Percentiles rank a stretch among this genome's conserved stretches.
These are phyloP conservation scores for Varecia variegata DNA, from an alignment of 2,797 vertebrate species.

Conservation along the genomic window DNA sequence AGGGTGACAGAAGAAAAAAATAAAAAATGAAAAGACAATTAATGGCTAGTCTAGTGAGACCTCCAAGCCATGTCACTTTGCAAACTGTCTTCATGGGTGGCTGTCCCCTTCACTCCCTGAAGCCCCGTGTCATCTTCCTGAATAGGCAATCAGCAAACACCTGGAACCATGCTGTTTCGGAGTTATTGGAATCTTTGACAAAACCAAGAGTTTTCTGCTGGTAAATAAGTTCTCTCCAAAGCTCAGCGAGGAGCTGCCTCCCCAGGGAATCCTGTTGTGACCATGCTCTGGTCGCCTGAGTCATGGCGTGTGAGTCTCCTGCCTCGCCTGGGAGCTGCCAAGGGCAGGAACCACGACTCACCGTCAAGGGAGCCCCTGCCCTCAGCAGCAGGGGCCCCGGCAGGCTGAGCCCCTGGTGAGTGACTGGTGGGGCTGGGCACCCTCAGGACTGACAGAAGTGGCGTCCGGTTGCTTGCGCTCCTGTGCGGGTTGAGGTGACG, in stretches of 20 bases:
- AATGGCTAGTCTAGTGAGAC: neutral
- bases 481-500: neutral
- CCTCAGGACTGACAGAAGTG: too few species aligned
- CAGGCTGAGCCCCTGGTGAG: neutral
- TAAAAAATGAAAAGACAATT: neutral
- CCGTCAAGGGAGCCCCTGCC: neutral
- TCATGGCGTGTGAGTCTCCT: too few species aligned
- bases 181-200: neutral
- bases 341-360: neutral
- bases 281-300: too few species aligned
- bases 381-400: neutral
- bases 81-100: neutral
- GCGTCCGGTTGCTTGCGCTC: neutral
- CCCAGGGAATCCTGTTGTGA: neutral
- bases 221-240: neutral
- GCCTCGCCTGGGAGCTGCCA: neutral
- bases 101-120: neutral
- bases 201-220: neutral
- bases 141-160: neutral
- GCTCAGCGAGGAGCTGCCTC: neutral
- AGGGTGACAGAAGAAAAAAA: neutral
- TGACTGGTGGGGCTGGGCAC: neutral
- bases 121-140: neutral
- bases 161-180: neutral
- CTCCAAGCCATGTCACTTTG: neutral